phyloP scores from a whole-genome alignment of 2,797 vertebrate species.

The Coregonus ussuriensis region DNA sequence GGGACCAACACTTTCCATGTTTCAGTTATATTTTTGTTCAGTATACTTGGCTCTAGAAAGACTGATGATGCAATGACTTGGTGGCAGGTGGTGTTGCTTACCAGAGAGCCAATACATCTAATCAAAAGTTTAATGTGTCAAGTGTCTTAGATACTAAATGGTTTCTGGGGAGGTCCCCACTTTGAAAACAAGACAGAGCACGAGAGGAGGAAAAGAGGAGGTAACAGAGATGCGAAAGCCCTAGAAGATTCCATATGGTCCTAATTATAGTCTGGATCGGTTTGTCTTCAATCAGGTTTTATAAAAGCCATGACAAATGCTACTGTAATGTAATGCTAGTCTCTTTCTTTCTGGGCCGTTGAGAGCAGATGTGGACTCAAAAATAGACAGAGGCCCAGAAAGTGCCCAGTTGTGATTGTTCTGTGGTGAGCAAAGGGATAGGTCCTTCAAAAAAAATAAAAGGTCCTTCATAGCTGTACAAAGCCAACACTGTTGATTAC shows the following conservation, averaged over 20 bases:
- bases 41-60: neutral
- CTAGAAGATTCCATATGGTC: constrained; percentile 61
- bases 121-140: constrained; percentile 5
- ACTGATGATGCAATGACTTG: neutral
- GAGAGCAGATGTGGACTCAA: constrained; percentile 63
- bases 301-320: constrained; percentile 51
- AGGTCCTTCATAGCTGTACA: neutral
- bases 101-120: neutral
- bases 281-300: constrained; percentile 36
- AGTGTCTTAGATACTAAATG: constrained; percentile 32
- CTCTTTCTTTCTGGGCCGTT: constrained; percentile 46
- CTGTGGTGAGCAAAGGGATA: neutral
- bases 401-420: constrained; percentile 16
- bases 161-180: constrained; percentile 45
- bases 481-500: too few species aligned
- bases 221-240: constrained; percentile 36
- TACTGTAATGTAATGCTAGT: constrained; percentile 40
- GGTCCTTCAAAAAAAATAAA: neutral
- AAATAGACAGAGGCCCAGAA: constrained; percentile 23
- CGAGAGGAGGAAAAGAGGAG: neutral
- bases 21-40: too few species aligned
- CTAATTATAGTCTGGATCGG: constrained; percentile 51
- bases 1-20: too few species aligned
- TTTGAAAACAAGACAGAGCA: constrained; percentile 11
- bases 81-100: neutral